Conservation (phyloP, 2,888 invertebrate species). For the Neelides folsomi region DNA sequence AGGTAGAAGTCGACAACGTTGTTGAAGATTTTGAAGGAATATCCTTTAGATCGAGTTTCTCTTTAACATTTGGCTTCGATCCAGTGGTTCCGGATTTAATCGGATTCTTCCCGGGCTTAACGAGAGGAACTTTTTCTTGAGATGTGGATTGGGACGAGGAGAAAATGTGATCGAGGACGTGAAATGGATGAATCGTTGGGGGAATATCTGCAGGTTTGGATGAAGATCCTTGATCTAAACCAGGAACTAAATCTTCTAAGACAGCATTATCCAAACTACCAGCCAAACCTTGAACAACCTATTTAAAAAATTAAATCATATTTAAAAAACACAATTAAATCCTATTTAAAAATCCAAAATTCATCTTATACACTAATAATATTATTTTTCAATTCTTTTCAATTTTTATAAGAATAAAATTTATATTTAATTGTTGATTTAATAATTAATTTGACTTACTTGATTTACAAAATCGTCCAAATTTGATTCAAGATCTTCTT, state of each 20-base stretch:
- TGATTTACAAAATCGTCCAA: slow-evolving; percentile 32
- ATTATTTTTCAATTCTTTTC: not conserved
- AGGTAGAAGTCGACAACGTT: slow-evolving; percentile 15
- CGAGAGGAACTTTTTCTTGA: slow-evolving; percentile 17
- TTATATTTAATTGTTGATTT: too few relatives aligned
- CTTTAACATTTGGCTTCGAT: slow-evolving; percentile 6
- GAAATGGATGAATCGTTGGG: slow-evolving; percentile 21
- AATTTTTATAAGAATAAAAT: not conserved
- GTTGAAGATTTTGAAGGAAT: slow-evolving; percentile 16
- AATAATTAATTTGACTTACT: slow-evolving; percentile 9
- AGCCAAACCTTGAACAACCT: slow-evolving; percentile 33
- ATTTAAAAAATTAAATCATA: slow-evolving; percentile 1
- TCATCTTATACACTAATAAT: not conserved
- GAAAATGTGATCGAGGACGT: slow-evolving; percentile 16
- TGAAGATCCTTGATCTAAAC: slow-evolving; percentile 10
- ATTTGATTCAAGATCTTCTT: slow-evolving; percentile 29
- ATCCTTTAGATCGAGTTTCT: not conserved
- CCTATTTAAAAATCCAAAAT: not conserved
- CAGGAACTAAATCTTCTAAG: slow-evolving; percentile 24
- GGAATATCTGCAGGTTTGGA: slow-evolving; percentile 8
- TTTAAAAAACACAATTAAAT: not conserved
- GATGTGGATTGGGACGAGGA: slow-evolving; percentile 21
- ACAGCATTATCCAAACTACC: slow-evolving; percentile 28
- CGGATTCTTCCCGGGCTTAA: slow-evolving; percentile 16
- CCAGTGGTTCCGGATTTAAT: slow-evolving; percentile 7